Evolutionary conservation across 2,888 invertebrate genomes (phyloP), one percentile per base, ranked within the genome.

Genomic region (Neria commutata): DNA sequence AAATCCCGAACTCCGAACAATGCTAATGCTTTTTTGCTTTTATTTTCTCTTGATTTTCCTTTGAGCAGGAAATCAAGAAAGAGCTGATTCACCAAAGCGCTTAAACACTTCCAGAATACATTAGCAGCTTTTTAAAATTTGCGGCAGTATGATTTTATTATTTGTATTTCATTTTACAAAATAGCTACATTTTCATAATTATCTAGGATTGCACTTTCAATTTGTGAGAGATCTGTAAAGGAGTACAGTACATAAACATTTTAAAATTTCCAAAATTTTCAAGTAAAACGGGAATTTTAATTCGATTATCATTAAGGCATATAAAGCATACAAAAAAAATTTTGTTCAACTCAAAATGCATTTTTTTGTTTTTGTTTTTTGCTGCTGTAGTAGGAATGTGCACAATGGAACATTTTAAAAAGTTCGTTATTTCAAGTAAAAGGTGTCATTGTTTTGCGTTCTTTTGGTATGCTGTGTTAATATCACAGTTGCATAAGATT

Each of bases 401-500:
- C 42, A 21, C 11, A n/a, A n/a, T 37, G 37, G 4, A 37, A 29
- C n/a, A 29, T 29, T 29, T 29, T 29, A 11, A 29, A 29, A 29
- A 8, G 5, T 29, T 29, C 29, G 5, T 29, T 11, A 29, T n/a
- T n/a, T n/a, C n/a, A n/a, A n/a, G n/a, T n/a, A n/a, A n/a, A n/a
- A n/a, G n/a, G n/a, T n/a, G n/a, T n/a, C n/a, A n/a, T n/a, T n/a
- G n/a, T n/a, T n/a, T n/a, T n/a, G n/a, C n/a, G 37, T n/a, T 37
- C n/a, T n/a, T 37, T n/a, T 14, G n/a, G 8, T 14, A 5, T 37
- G 10, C 14, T 40, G 46, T 24, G 47, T 42, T 48, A 48, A 48
- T 55, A 59, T 55, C 54, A 59, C 51, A 59, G 46, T 59, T 2
- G n/a, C n/a, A n/a, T n/a, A 59, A 59, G 33, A 56, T 52, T 52